Conservation (phyloP, 2,113 vertebrate genomes). For the Monarcha castaneiventris region DNA sequence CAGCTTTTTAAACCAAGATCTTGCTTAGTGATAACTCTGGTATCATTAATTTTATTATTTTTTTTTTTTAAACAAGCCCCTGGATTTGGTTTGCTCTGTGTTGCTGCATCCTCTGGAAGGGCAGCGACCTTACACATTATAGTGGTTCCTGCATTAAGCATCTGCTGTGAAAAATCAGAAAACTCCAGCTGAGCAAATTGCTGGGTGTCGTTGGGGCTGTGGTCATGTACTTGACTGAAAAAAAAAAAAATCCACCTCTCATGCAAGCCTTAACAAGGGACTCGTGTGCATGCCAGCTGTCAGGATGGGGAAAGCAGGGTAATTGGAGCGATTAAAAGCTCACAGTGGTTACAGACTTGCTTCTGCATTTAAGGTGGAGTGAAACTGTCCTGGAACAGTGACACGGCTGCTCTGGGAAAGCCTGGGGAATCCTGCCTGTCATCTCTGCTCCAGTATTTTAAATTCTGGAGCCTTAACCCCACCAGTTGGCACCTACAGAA, state of each 20-base stretch:
- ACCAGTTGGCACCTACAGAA: neutral
- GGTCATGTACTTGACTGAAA: neutral
- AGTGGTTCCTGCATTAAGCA: neutral
- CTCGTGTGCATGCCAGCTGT: slow-evolving; percentile 28
- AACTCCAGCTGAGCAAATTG: slow-evolving; percentile 41
- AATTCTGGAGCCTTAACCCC: neutral
- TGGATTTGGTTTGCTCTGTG: neutral
- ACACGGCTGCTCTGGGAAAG: neutral
- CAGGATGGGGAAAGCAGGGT: neutral
- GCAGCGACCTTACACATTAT: neutral
- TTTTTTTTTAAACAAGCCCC: neutral
- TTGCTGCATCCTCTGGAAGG: neutral
- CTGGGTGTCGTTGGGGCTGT: neutral
- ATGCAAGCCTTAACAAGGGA: neutral
- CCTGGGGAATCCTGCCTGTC: neutral
- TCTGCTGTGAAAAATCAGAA: neutral
- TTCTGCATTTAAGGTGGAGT: slow-evolving; percentile 46
- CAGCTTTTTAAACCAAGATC: neutral
- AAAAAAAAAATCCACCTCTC: neutral
- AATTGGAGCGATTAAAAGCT: slow-evolving; percentile 62
- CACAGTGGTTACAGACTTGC: neutral
- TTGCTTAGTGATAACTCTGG: neutral
- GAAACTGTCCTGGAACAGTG: neutral
- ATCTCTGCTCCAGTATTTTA: neutral
- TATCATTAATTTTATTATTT: too few species aligned